These are phyloP conservation scores for Pemphigus obesinymphae DNA, from an alignment of 1,140 invertebrate species.

Conservation along the genomic window DNA sequence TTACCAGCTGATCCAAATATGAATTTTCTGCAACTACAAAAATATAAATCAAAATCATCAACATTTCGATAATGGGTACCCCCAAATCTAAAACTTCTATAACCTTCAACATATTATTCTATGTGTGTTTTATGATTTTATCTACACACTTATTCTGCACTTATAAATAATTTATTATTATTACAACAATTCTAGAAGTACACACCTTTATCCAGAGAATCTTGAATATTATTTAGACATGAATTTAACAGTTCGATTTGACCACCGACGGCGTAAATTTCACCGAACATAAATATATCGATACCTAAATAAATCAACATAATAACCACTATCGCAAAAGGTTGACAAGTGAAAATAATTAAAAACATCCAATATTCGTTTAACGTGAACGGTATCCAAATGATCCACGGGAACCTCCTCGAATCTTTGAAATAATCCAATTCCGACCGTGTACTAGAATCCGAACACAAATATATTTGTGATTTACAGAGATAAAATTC, in stretches of 20 bases:
- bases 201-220: neutral
- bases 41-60: no score
- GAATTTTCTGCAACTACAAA: neutral
- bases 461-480: neutral
- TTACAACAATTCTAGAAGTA: neutral
- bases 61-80: no score
- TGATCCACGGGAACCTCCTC: neutral
- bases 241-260: slow-evolving; percentile 8
- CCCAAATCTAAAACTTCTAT: no score
- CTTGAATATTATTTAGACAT: neutral
- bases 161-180: neutral
- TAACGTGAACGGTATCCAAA: slow-evolving; percentile 10
- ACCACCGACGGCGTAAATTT: neutral
- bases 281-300: neutral
- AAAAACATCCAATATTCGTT: neutral
- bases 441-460: neutral
- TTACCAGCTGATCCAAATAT: no score
- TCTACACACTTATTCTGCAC: no score
- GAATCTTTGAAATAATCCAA: neutral
- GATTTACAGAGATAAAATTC: no score
- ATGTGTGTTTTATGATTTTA: no score
- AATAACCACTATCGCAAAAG: neutral
- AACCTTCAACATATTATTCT: no score
- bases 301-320: neutral
- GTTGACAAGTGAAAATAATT: neutral